Evolutionary conservation across 1,140 invertebrate species (phyloP).

Genomic region (Octopus bimaculoides): DNA sequence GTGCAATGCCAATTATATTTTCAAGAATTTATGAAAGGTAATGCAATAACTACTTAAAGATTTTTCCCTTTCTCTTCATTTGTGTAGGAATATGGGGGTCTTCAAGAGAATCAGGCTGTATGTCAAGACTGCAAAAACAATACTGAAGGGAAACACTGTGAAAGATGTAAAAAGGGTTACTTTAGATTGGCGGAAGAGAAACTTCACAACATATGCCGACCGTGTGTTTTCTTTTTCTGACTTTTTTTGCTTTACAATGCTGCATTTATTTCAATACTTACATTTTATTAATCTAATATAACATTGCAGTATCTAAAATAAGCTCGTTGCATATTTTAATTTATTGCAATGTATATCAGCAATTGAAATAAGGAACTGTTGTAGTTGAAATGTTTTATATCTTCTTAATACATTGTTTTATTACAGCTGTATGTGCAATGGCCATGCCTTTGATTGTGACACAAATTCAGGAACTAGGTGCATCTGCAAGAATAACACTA

Average conservation of each 20-base stretch:
- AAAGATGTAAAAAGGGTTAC: constrained; percentile 78
- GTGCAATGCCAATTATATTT: constrained; percentile 25
- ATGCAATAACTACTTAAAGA: too few species aligned
- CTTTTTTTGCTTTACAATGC: too few species aligned
- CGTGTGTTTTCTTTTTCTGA: not conserved
- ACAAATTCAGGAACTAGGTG: constrained; percentile 88
- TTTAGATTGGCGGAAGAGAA: constrained; percentile 67
- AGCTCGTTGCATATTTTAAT: too few species aligned
- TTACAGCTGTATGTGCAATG: constrained; percentile 81
- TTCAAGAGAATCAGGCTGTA: constrained; percentile 61
- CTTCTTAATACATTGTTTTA: not conserved
- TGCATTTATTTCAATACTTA: too few species aligned
- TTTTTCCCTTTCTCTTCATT: too few species aligned
- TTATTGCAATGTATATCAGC: too few species aligned
- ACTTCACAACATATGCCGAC: constrained; percentile 41
- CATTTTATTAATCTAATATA: too few species aligned
- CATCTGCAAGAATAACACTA: constrained; percentile 93
- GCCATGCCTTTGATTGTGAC: constrained; percentile 88
- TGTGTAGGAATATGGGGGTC: too few species aligned
- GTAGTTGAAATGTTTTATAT: too few species aligned
- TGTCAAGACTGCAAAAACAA: constrained; percentile 84
- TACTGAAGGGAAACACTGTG: constrained; percentile 80
- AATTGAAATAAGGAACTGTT: too few species aligned
- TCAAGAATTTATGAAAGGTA: too few species aligned
- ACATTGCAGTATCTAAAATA: too few species aligned